These are phyloP conservation scores for Eudorcas thomsonii DNA, from an alignment of 2,113 vertebrate genomes.

Conservation along the genomic window DNA sequence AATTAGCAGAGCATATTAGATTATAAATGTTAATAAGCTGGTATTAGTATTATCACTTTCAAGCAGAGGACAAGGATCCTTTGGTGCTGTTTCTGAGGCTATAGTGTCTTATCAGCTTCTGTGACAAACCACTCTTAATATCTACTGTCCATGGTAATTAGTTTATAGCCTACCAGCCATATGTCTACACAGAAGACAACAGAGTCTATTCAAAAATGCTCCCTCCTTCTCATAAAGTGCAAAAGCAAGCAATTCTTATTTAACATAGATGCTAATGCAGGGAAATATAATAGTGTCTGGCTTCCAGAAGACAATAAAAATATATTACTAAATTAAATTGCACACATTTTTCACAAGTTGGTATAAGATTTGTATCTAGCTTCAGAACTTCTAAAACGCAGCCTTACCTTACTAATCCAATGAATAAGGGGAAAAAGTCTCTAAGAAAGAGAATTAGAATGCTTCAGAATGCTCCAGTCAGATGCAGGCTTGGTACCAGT, in stretches of 20 bases:
- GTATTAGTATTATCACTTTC: slow-evolving; percentile 50
- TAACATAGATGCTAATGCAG: not conserved
- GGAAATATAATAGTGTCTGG: not conserved
- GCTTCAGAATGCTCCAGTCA: not conserved
- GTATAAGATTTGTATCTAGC: slow-evolving; percentile 11
- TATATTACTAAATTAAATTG: slow-evolving; percentile 39
- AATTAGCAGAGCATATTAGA: slow-evolving; percentile 62
- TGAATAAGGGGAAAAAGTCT: not conserved
- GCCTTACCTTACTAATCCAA: not conserved
- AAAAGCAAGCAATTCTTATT: slow-evolving; percentile 27
- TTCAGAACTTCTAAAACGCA: not conserved
- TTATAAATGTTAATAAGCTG: slow-evolving; percentile 65
- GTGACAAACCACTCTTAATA: slow-evolving; percentile 35
- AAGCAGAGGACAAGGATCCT: slow-evolving; percentile 34
- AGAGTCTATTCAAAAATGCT: not conserved
- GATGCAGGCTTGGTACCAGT: not conserved
- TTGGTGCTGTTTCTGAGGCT: slow-evolving; percentile 28
- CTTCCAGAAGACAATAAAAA: slow-evolving; percentile 36
- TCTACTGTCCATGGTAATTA: slow-evolving; percentile 44
- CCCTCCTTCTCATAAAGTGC: slow-evolving; percentile 28
- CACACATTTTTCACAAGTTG: not conserved
- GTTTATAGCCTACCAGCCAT: not conserved
- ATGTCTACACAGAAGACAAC: slow-evolving; percentile 33
- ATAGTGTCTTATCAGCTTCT: slow-evolving; percentile 49
- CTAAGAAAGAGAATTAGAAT: not conserved